Conservation (phyloP, 2,888 invertebrate genomes). For the Chrysolina americana region DNA sequence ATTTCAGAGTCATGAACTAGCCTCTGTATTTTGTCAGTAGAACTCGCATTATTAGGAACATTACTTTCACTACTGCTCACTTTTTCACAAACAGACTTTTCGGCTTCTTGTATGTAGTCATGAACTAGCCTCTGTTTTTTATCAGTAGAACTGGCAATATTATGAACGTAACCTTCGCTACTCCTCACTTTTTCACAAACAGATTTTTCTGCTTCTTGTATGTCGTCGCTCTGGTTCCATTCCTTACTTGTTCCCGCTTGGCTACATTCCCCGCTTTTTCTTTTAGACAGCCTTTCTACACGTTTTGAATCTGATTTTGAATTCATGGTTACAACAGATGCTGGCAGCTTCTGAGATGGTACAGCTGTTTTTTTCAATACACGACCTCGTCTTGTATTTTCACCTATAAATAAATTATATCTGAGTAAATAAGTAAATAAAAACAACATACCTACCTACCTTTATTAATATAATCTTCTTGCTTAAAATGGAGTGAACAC, state of each 20-base stretch:
- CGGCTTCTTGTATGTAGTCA: neutral
- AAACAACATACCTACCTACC: neutral
- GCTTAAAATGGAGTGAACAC: slow-evolving; percentile 16
- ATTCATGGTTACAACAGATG: neutral
- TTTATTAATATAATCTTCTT: neutral
- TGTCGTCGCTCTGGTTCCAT: neutral
- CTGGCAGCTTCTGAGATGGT: neutral
- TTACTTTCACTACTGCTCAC: neutral
- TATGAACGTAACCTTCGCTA: neutral
- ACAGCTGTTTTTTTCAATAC: neutral
- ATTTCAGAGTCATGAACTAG: slow-evolving; percentile 18
- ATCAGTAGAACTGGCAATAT: slow-evolving; percentile 22
- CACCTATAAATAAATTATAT: neutral
- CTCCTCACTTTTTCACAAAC: neutral
- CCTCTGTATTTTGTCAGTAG: slow-evolving; percentile 25
- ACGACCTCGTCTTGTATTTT: slow-evolving; percentile 1
- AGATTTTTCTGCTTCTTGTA: neutral
- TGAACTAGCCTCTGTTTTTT: slow-evolving; percentile 18
- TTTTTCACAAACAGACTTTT: neutral
- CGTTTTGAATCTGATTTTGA: neutral
- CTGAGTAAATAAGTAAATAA: neutral
- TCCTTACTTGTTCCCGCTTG: too few relatives aligned
- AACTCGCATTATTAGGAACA: slow-evolving; percentile 7
- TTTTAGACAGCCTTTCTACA: neutral
- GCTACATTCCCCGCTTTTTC: too few relatives aligned